Conservation (phyloP, 2,888 invertebrate genomes). For the Eurytoma californica region DNA sequence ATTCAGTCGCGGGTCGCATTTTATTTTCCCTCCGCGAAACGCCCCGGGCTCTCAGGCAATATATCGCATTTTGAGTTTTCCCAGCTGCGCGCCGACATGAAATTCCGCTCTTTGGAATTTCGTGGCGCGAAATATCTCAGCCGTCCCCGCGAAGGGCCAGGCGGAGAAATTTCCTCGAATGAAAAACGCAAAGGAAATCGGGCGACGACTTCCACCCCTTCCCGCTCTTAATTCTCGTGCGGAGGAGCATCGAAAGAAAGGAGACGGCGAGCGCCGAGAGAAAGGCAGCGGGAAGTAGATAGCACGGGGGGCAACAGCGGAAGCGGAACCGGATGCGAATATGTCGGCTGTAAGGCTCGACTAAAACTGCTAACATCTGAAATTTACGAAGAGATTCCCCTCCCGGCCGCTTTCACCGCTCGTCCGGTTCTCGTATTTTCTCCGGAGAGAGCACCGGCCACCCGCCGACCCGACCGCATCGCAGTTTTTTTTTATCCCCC, state of each 20-base stretch:
- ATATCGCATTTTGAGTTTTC: constrained; percentile 12
- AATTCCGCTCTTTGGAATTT: constrained; percentile 32
- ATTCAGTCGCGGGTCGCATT: too few species aligned
- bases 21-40: too few species aligned
- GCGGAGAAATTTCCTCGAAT: constrained; percentile 17
- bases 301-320: constrained; percentile 46
- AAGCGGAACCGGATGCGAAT: constrained; percentile 59
- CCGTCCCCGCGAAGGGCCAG: constrained; percentile 19
- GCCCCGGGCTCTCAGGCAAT: background rate
- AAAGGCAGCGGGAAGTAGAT: constrained; percentile 40
- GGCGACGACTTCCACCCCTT: constrained; percentile 30
- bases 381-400: constrained; percentile 58
- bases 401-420: constrained; percentile 35
- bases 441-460: constrained; percentile 1
- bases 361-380: constrained; percentile 53
- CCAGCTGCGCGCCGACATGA: constrained; percentile 5
- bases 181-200: constrained; percentile 34
- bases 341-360: constrained; percentile 58
- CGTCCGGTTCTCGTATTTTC: constrained; percentile 57
- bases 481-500: background rate
- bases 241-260: constrained; percentile 5
- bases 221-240: constrained; percentile 24
- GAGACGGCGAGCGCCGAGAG: constrained; percentile 5
- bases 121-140: constrained; percentile 22
- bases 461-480: constrained; percentile 41